Percentiles rank a stretch among this genome's conserved stretches.
Evolutionary conservation across 2,113 vertebrate genomes (phyloP).

Genomic region (Coreoperca whiteheadi): DNA sequence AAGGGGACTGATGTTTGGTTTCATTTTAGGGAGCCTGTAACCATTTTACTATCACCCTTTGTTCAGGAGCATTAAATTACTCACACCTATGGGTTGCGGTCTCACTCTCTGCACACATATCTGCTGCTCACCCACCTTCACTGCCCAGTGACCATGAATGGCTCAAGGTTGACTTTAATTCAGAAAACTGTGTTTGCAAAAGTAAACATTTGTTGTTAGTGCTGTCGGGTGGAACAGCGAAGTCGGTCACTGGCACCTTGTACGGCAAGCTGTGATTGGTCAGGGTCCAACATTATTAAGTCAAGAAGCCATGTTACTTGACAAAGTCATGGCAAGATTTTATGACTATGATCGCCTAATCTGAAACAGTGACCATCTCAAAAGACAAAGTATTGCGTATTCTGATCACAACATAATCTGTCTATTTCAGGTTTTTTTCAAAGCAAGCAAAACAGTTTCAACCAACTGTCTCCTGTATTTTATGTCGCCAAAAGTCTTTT

Average conservation of each 20-base stretch:
- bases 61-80: constrained; percentile 11
- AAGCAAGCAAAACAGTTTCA: neutral
- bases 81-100: neutral
- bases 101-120: neutral
- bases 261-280: neutral
- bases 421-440: neutral
- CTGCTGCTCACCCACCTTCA: neutral
- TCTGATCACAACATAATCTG: neutral
- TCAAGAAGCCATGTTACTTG: neutral
- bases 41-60: constrained; percentile 4
- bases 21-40: neutral
- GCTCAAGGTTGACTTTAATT: constrained; percentile 17
- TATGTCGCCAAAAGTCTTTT: neutral
- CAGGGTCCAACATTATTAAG: neutral
- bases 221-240: neutral
- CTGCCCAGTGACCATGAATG: neutral
- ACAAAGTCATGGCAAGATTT: neutral
- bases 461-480: neutral
- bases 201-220: neutral
- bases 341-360: neutral
- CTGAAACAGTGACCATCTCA: neutral
- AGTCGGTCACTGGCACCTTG: neutral
- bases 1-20: neutral
- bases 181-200: neutral
- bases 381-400: neutral